Evolutionary conservation across 2,113 vertebrate genomes (phyloP), one percentile per base, ranked within the genome.

Genomic region (Lipophrys pholis): DNA sequence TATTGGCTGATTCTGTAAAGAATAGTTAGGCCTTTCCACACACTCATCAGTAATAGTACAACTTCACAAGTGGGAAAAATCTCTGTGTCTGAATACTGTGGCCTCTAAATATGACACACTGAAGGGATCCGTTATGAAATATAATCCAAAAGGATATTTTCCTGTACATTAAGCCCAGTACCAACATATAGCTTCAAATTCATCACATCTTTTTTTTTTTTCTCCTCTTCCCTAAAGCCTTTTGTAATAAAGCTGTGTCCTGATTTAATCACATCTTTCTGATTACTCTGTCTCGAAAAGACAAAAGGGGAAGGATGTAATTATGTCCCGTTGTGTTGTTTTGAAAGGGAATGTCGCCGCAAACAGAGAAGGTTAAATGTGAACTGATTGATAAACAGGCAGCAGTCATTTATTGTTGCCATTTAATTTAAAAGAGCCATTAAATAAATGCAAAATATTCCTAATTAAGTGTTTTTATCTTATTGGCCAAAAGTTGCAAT

Each of bases 21-120:
- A 57, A 39, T n/a, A 43, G 8, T 12, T 12, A 61, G 45, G 36
- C 46, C 12, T 62, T 14, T 64, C 14, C 17, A 39, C 36, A 40
- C 21, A 7, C n/a, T 36, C 36, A 56, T 30, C 57, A 38, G 57
- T 56, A 45, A 12, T 52, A 21, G 49, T 12, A 45, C 11, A 45
- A 16, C 43, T 7, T 56, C 71, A 61, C 73, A 73, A 71, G 75
- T 82, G n/a, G 71, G 79, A 30, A 14, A 17, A 30, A 2, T 4
- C 21, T 30, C 21, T 30, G 21, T 30, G 21, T 30, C 2, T 30
- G 39, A 72, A 52, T 14, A 38, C 36, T 7, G 15, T 4, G 40
- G 5, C 41, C 69, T 41, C 8, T 38, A 7, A 7, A 46, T 39
- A 15, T n/a, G 30, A 56, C 54, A 9, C 12, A 21, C 51, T 51